Evolutionary conservation across 2,888 invertebrate genomes (phyloP).

Genomic region (Suillia variegata): DNA sequence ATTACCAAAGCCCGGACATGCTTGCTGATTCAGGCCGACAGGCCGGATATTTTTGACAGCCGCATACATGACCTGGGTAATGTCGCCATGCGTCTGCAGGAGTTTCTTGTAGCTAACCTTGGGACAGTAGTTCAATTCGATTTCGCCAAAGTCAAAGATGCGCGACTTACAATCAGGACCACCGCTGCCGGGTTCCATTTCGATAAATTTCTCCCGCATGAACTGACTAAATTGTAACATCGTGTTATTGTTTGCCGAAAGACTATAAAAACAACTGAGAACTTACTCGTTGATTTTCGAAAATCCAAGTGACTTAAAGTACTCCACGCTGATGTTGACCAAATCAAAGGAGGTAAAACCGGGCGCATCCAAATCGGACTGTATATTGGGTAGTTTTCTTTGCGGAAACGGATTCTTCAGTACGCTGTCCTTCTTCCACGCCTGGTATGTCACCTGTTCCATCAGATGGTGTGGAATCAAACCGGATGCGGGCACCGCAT

Average conservation of each 20-base stretch:
- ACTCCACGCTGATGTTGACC: slow-evolving; percentile 39
- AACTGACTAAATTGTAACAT: slow-evolving; percentile 29
- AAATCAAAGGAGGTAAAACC: slow-evolving; percentile 35
- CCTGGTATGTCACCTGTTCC: slow-evolving; percentile 81
- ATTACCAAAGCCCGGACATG: slow-evolving; percentile 49
- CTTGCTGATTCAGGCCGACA: slow-evolving; percentile 45
- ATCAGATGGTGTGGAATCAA: slow-evolving; percentile 77
- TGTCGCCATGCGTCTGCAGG: slow-evolving; percentile 52
- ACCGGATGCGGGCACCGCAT: slow-evolving; percentile 67
- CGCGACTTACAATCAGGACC: slow-evolving; percentile 48
- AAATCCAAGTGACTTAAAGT: slow-evolving; percentile 40
- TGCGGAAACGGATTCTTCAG: slow-evolving; percentile 41
- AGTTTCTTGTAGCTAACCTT: slow-evolving; percentile 52
- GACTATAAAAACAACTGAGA: not conserved
- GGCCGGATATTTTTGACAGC: slow-evolving; percentile 37
- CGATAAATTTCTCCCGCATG: slow-evolving; percentile 33
- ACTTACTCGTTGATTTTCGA: slow-evolving; percentile 40
- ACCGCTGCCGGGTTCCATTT: slow-evolving; percentile 34
- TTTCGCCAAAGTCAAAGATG: slow-evolving; percentile 44
- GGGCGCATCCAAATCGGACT: slow-evolving; percentile 59
- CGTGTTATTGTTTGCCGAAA: not conserved
- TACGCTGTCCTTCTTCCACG: slow-evolving; percentile 64
- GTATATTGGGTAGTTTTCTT: slow-evolving; percentile 65
- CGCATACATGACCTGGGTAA: slow-evolving; percentile 44
- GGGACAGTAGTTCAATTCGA: slow-evolving; percentile 45